Conservation (phyloP, 2,888 invertebrate genomes). For the Patella caerulea region DNA sequence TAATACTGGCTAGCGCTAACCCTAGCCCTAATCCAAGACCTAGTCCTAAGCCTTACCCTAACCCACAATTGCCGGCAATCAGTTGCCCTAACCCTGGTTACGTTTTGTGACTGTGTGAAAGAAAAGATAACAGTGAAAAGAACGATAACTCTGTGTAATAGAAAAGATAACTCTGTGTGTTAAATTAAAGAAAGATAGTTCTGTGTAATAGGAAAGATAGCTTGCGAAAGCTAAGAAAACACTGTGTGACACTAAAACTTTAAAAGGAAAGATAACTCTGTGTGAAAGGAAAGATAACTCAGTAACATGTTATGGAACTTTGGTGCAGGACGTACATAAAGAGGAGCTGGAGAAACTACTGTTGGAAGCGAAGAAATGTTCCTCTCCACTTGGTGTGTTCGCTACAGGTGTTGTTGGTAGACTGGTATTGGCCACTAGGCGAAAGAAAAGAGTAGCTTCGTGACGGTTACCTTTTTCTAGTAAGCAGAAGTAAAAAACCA, state of each 20-base stretch:
- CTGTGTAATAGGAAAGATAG: too few species aligned
- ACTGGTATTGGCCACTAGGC: conserved; percentile 45
- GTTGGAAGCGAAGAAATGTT: conserved; percentile 33
- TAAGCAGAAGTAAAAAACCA: conserved; percentile 37
- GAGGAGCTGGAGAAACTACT: conserved; percentile 17
- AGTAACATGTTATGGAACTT: background rate
- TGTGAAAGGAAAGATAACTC: conserved; percentile 1
- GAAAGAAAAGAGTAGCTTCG: conserved; percentile 56
- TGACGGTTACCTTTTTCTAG: conserved; percentile 43
- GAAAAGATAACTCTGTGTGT: too few species aligned
- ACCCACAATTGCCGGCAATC: too few species aligned
- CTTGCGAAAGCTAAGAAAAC: background rate
- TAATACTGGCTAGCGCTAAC: too few species aligned
- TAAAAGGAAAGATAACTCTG: background rate
- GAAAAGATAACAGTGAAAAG: too few species aligned
- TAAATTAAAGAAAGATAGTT: too few species aligned
- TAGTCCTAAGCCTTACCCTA: too few species aligned
- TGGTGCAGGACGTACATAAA: background rate
- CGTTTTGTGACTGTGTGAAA: too few species aligned
- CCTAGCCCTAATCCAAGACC: too few species aligned
- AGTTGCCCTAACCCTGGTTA: too few species aligned
- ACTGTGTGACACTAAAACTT: background rate
- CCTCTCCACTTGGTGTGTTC: conserved; percentile 15
- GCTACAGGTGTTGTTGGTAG: conserved; percentile 33
- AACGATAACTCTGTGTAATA: too few species aligned